Evolutionary conservation across 2,888 invertebrate species (phyloP), one percentile per base, ranked within the genome.

Genomic region (Sabatieria punctata): DNA sequence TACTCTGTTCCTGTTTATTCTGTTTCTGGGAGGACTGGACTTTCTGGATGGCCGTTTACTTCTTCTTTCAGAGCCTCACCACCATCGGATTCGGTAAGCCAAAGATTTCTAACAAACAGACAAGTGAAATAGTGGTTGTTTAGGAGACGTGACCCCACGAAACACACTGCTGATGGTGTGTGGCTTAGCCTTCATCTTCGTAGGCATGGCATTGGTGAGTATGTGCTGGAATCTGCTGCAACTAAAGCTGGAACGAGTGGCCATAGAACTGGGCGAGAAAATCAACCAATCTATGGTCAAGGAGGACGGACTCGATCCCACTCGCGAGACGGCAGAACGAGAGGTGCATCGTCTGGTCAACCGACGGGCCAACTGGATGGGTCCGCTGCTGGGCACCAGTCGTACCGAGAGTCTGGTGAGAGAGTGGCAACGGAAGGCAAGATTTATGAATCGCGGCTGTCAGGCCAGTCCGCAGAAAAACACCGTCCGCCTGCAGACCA

Each of bases 31-130:
- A 89, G 66, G 76, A 78, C 35, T 91, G 89, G 89, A 77, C 78
- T 57, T 77, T 80, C 60, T 72, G 91, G 52, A 84, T 86, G 57
- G 85, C 86, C 26, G 84, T 84, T 38, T 88, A 88, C 68, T 88
- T 88, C 70, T 88, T 86, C 66, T 88, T 88, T 68, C 85, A 88
- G 85, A n/a, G n/a, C n/a, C n/a, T n/a, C n/a, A n/a, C n/a, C n/a
- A n/a, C n/a, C n/a, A n/a, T n/a, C n/a, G n/a, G 85, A 30, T 27
- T 48, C 27, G 41, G 41, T 42, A 27, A 42, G 42, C n/a, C n/a
- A n/a, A n/a, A 15, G 11, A 30, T 30, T 30, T 30, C 11, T 15
- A 30, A n/a, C n/a, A n/a, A n/a, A n/a, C n/a, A n/a, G n/a, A n/a
- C n/a, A n/a, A n/a, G n/a, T n/a, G n/a, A n/a, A n/a, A 30, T 30